Base-by-base conservation (phyloP, 2,888 invertebrate genomes). In the Eulithis prunata region DNA sequence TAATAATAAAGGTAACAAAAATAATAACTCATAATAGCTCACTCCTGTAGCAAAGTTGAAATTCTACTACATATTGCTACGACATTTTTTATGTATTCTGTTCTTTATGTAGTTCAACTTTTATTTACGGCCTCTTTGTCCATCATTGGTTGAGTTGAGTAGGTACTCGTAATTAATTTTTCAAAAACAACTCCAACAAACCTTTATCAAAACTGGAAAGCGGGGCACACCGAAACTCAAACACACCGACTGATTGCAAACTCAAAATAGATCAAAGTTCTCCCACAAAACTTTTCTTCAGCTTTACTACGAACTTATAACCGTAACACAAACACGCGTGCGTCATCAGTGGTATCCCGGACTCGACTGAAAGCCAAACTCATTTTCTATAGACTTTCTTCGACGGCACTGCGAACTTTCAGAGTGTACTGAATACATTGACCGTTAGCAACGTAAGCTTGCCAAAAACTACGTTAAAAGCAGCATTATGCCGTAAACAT, bases 201-300 rank as follows among this genome's bases (percentile, higher is more conserved):
- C 81, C 81, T 81, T 73, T 73, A 52, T 73, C 41, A 65, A 53
- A 68, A 28, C 65, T 47, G 76, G 74, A 71, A 63, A 57, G 71
- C 58, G 63, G 73, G 71, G 69, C 76, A 78, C 78, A 76, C 77
- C 72, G 67, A 69, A 81, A 77, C 73, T 73, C 73, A 70, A 78
- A 77, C 71, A 76, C 71, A 70, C 77, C 79, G 67, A 69, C 68
- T 73, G 69, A 78, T 75, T 72, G 68, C 66, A 51, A 80, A 78
- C 75, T 77, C 68, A 69, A 72, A 75, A 75, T 76, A 78, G 80
- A 80, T 77, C 57, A 70, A 81, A 77, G 75, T 78, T 77, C 73
- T 74, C 73, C 75, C 82, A 85, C 85, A 76, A 84, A 86, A 86
- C 86, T 86, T 87, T 87, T 81, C 71, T 79, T 79, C 67, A 77